phyloP scores from a whole-genome alignment of 1,140 invertebrate genomes.

The Chironomus tepperi region DNA sequence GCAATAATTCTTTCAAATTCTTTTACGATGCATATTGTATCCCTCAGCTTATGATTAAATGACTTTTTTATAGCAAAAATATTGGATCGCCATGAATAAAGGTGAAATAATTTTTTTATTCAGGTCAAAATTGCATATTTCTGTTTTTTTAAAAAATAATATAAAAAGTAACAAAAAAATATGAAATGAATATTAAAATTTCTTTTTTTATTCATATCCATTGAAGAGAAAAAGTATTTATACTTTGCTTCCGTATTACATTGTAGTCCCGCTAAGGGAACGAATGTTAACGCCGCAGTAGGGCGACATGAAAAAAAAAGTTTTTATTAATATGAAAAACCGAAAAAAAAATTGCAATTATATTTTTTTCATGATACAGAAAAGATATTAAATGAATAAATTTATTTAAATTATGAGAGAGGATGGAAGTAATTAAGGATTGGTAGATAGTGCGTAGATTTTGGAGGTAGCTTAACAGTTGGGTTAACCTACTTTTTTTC shows the following conservation, averaged over 20 bases:
- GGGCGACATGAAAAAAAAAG: background rate
- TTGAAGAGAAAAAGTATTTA: background rate
- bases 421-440: too few species aligned
- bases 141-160: background rate
- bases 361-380: background rate
- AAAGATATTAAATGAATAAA: too few species aligned
- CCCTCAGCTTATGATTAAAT: background rate
- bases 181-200: slow-evolving; percentile 1
- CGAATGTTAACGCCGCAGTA: background rate
- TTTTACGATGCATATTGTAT: slow-evolving; percentile 14
- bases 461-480: too few species aligned
- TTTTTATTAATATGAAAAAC: background rate
- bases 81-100: slow-evolving; percentile 5
- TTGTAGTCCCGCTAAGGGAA: background rate
- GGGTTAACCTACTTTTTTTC: too few species aligned
- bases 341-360: slow-evolving; percentile 2
- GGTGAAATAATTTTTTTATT: slow-evolving; percentile 8
- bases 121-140: background rate
- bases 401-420: too few species aligned
- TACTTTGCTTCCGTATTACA: background rate
- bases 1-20: background rate
- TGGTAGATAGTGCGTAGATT: too few species aligned
- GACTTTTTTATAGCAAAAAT: background rate
- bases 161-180: background rate
- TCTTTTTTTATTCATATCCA: background rate